Percentiles rank a stretch among this genome's conserved stretches.
Evolutionary conservation across 1,140 invertebrate species (phyloP).

Genomic region (Agraylea sexmaculata): DNA sequence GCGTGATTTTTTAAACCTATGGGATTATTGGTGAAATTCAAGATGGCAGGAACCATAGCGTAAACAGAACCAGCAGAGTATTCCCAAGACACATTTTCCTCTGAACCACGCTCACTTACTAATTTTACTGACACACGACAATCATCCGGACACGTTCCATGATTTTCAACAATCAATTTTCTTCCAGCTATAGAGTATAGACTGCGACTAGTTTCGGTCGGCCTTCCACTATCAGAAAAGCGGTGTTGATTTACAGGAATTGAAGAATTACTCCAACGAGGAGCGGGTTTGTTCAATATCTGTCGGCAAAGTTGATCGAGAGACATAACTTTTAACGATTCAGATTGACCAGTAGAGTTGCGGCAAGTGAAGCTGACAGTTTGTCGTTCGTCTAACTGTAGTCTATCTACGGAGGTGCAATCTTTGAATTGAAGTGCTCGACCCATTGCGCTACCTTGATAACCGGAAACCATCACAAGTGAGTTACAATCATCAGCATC

Average conservation of each 20-base stretch:
- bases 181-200: constrained; percentile 41
- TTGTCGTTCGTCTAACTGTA: constrained; percentile 26
- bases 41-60: constrained; percentile 52
- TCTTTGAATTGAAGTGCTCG: constrained; percentile 38
- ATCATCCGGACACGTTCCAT: constrained; percentile 49
- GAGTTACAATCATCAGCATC: constrained; percentile 41
- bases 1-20: constrained; percentile 42
- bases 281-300: constrained; percentile 30
- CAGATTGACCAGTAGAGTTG: constrained; percentile 29
- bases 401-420: constrained; percentile 34
- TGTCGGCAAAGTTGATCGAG: constrained; percentile 30
- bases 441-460: constrained; percentile 45
- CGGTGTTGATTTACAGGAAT: constrained; percentile 27
- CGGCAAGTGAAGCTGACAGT: constrained; percentile 37
- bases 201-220: constrained; percentile 41
- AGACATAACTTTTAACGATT: constrained; percentile 23
- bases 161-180: constrained; percentile 50
- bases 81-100: constrained; percentile 41
- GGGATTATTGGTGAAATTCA: constrained; percentile 37
- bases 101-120: constrained; percentile 41
- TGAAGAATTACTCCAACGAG: constrained; percentile 25
- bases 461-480: constrained; percentile 51
- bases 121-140: constrained; percentile 51
- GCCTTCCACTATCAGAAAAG: constrained; percentile 38
- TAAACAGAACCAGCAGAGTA: constrained; percentile 48